These are phyloP conservation scores for Mallotus villosus DNA, from an alignment of 2,797 vertebrate genomes.

Conservation along the genomic window DNA sequence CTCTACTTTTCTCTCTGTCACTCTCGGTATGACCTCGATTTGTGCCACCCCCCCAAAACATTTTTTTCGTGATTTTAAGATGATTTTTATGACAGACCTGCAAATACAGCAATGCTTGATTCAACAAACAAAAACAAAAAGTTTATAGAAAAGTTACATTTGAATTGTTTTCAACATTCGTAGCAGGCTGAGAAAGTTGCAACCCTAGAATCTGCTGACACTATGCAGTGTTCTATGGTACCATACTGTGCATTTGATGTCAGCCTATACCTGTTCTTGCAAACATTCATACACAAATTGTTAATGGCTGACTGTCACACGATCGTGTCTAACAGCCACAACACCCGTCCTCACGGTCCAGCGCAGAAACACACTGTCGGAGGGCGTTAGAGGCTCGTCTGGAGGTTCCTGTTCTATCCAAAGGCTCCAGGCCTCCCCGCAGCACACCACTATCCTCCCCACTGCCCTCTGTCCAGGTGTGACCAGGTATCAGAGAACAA, in stretches of 20 bases:
- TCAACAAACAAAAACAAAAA: constrained; percentile 32
- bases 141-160: constrained; percentile 32
- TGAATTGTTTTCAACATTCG: constrained; percentile 46
- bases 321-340: constrained; percentile 12
- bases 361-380: constrained; percentile 52
- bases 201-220: constrained; percentile 28
- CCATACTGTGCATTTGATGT: constrained; percentile 44
- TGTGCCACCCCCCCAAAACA: too few relatives aligned
- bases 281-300: too few relatives aligned
- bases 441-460: constrained; percentile 48
- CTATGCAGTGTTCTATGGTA: constrained; percentile 25
- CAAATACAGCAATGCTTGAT: constrained; percentile 9
- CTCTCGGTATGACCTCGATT: background rate
- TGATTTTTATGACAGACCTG: constrained; percentile 21
- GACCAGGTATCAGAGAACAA: constrained; percentile 73
- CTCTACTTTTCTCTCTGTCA: constrained; percentile 19
- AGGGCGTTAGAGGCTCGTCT: constrained; percentile 31
- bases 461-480: constrained; percentile 70
- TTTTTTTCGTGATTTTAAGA: background rate
- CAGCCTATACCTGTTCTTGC: constrained; percentile 32
- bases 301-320: too few relatives aligned
- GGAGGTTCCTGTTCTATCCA: constrained; percentile 67
- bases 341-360: constrained; percentile 44
- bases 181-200: constrained; percentile 23
- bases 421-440: constrained; percentile 71